Conservation (phyloP, 2,888 invertebrate species). For the Tortricodes alternella region DNA sequence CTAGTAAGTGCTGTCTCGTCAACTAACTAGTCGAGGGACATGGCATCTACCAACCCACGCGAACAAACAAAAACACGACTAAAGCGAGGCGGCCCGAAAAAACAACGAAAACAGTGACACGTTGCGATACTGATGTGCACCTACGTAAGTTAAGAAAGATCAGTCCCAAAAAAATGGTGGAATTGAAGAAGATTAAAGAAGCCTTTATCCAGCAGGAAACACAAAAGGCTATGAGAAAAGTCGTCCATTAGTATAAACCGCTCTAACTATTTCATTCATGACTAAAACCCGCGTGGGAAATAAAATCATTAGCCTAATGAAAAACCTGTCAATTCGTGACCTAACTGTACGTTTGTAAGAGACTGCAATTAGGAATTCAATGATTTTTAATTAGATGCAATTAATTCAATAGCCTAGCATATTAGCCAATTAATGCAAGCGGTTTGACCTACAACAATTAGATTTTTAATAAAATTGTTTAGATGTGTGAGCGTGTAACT, state of each 20-base stretch:
- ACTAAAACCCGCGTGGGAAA: constrained; percentile 3
- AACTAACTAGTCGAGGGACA: constrained; percentile 22
- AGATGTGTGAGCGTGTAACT: neutral
- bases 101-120: neutral
- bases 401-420: neutral
- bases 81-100: constrained; percentile 6
- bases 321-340: constrained; percentile 15
- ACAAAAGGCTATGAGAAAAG: no score
- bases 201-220: no score
- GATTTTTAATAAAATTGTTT: neutral
- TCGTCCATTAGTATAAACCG: no score
- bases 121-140: neutral
- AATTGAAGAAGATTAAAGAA: no score
- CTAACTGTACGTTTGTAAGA: constrained; percentile 6
- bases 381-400: constrained; percentile 10
- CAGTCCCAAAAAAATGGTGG: no score
- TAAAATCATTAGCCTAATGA: constrained; percentile 11
- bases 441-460: neutral
- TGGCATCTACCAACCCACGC: constrained; percentile 33
- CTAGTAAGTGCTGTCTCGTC: constrained; percentile 58
- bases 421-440: neutral
- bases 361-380: constrained; percentile 3
- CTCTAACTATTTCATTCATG: neutral
- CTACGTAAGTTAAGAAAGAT: neutral
- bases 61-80: constrained; percentile 29